Conservation (phyloP, 2,113 vertebrate species). For the Anarrhichthys ocellatus region DNA sequence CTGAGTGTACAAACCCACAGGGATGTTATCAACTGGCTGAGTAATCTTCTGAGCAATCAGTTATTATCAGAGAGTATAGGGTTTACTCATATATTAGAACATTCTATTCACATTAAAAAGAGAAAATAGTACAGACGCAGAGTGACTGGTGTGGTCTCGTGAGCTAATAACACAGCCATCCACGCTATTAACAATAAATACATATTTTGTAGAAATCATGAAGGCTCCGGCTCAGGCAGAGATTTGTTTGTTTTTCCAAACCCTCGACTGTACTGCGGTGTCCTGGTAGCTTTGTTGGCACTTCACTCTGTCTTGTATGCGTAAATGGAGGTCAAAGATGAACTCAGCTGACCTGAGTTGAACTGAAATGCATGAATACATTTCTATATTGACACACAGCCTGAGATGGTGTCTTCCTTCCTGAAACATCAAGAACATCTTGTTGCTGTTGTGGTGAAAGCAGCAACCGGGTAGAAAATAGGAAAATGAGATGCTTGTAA, state of each 20-base stretch:
- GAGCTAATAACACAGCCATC: conserved; percentile 16
- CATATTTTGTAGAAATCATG: not conserved
- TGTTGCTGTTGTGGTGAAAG: conserved; percentile 51
- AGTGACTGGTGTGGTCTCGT: not conserved
- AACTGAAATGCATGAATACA: conserved; percentile 60
- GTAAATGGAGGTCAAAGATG: conserved; percentile 43
- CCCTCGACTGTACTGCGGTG: conserved; percentile 14
- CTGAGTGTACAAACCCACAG: conserved; percentile 60
- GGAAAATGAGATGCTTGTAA: not conserved
- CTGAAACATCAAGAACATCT: conserved; percentile 52
- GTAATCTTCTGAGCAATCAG: conserved; percentile 56
- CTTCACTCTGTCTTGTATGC: conserved; percentile 15
- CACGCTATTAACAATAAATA: conserved; percentile 30
- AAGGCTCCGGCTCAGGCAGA: conserved; percentile 3
- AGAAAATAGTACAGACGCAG: conserved; percentile 1
- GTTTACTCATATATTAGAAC: conserved; percentile 21
- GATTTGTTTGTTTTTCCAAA: conserved; percentile 52
- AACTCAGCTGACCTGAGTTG: conserved; percentile 47
- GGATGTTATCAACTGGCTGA: conserved; percentile 49
- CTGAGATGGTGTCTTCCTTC: conserved; percentile 52
- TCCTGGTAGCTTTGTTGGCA: conserved; percentile 40
- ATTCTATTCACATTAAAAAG: conserved; percentile 16
- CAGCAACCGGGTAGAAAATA: not conserved
- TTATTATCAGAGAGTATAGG: conserved; percentile 23
- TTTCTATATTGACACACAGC: conserved; percentile 51